Percentiles rank a stretch among this genome's conserved stretches.
Conservation (phyloP, 2,888 invertebrate genomes). For the Schizotus pectinicornis region DNA sequence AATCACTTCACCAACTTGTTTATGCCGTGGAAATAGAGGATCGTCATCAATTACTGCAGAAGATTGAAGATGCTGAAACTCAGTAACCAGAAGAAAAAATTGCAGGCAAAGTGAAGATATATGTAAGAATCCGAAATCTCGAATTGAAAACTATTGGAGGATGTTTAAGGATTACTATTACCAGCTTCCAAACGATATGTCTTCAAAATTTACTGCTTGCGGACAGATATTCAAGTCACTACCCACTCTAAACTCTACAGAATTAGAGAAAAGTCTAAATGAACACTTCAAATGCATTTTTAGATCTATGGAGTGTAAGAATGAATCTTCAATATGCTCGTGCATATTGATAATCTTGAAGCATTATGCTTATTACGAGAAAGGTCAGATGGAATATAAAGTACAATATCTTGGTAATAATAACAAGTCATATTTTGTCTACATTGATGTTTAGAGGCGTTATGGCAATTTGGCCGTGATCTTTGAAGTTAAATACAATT, state of each 20-base stretch:
- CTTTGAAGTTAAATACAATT: slow-evolving; percentile 1
- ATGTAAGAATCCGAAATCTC: slow-evolving; percentile 10
- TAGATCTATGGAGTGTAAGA: slow-evolving; percentile 4
- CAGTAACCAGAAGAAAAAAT: slow-evolving; percentile 9
- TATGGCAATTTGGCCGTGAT: not conserved
- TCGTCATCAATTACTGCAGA: too few species aligned
- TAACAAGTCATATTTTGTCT: not conserved
- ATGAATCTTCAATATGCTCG: slow-evolving; percentile 8
- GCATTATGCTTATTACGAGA: slow-evolving; percentile 7
- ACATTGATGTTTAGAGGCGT: slow-evolving; percentile 6
- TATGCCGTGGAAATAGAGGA: too few species aligned
- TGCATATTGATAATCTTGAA: slow-evolving; percentile 5
- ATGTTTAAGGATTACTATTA: slow-evolving; percentile 6
- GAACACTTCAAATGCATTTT: slow-evolving; percentile 11
- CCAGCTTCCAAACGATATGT: slow-evolving; percentile 3
- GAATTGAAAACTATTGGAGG: slow-evolving; percentile 2
- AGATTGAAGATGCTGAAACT: too few species aligned
- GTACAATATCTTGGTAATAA: slow-evolving; percentile 7
- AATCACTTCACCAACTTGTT: too few species aligned
- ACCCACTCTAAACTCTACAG: slow-evolving; percentile 1
- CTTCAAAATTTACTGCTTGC: slow-evolving; percentile 9
- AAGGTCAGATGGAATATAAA: slow-evolving; percentile 3
- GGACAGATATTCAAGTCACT: slow-evolving; percentile 2
- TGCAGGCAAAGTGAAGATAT: not conserved
- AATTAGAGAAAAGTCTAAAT: not conserved